Base-by-base conservation (phyloP, 2,888 invertebrate species). In the Caprella mutica region DNA sequence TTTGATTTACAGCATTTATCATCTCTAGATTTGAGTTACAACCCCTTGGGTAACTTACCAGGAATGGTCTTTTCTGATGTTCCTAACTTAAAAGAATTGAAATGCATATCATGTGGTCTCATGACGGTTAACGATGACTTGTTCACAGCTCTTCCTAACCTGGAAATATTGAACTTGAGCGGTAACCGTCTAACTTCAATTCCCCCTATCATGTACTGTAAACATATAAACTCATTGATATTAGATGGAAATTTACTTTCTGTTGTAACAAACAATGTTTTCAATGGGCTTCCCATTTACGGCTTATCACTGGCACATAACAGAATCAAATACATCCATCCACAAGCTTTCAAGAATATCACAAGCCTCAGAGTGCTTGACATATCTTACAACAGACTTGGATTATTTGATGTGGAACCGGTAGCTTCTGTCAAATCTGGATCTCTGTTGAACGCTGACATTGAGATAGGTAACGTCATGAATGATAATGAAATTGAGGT, bases 221-320 rank as follows among this genome's bases (percentile, higher is more conserved):
- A 17, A 4, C 52, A 55, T 14, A 57, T 67, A 39, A 53, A 55
- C 40, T 26, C 55, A 23, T 62, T 70, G 12, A 77, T 78, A 66
- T 73, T 87, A 63, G 85, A 86, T 68, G 85, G 86, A 19, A 87
- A 87, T 74, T 81, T 83, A 71, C 72, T 87, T 66, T 83, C 85
- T 2, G 83, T 84, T 4, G 50, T 70, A 14, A 59, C 61, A 21
- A 56, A 65, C 9, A 60, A 65, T 19, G 67, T 67, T 8, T 61
- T 67, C 35, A 56, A 63, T 42, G 68, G 68, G 6, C 65, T 65
- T n/a, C 73, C 77, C 54, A 71, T 84, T 57, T 75, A 74, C 59
- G 72, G 73, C 55, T 72, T 84, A 59, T 75, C 80, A 68, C 74
- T 88, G 65, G 80, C 84, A 43, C 78, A 81, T 69, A 88, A 88